A percentile compares a stretch with the other conserved stretches of the same genome.
Evolutionary conservation across 2,888 invertebrate genomes (phyloP).

Genomic region (Drosophila paramelanica): DNA sequence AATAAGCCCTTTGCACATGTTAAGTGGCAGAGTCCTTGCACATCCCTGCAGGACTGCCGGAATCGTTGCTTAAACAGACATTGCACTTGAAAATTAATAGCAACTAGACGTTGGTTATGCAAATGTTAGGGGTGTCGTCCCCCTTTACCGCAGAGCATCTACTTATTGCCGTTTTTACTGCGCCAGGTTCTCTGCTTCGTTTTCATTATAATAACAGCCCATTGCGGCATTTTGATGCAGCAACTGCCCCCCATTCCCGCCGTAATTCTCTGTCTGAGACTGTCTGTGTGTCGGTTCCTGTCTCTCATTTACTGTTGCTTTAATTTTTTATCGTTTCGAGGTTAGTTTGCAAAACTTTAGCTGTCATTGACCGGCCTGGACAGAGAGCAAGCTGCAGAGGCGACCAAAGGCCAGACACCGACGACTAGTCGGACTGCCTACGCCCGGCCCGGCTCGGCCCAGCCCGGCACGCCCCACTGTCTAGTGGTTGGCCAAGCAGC

Average conservation of each 20-base stretch:
- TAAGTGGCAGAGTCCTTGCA: background rate
- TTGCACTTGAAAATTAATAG: constrained; percentile 66
- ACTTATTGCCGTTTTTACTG: constrained; percentile 54
- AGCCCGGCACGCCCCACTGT: constrained; percentile 40
- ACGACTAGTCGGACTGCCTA: constrained; percentile 42
- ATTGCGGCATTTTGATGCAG: constrained; percentile 77
- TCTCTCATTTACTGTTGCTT: constrained; percentile 61
- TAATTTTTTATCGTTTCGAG: constrained; percentile 78
- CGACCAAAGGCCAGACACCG: constrained; percentile 54
- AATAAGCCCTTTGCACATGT: background rate
- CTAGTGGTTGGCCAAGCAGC: constrained; percentile 34
- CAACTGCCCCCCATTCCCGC: constrained; percentile 26
- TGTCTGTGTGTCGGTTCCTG: constrained; percentile 2
- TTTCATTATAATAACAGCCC: constrained; percentile 77
- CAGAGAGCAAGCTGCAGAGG: constrained; percentile 12
- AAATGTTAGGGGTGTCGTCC: constrained; percentile 47
- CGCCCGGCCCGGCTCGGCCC: background rate
- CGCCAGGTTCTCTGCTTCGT: constrained; percentile 61
- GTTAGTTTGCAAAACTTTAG: constrained; percentile 78
- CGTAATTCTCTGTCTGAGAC: background rate
- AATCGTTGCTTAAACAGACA: constrained; percentile 29
- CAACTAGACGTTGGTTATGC: constrained; percentile 58
- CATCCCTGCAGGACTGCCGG: background rate
- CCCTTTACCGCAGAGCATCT: constrained; percentile 22
- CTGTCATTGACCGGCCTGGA: constrained; percentile 75